Evolutionary conservation across 2,113 vertebrate species (phyloP).

Genomic region (Tachysurus fulvidraco): DNA sequence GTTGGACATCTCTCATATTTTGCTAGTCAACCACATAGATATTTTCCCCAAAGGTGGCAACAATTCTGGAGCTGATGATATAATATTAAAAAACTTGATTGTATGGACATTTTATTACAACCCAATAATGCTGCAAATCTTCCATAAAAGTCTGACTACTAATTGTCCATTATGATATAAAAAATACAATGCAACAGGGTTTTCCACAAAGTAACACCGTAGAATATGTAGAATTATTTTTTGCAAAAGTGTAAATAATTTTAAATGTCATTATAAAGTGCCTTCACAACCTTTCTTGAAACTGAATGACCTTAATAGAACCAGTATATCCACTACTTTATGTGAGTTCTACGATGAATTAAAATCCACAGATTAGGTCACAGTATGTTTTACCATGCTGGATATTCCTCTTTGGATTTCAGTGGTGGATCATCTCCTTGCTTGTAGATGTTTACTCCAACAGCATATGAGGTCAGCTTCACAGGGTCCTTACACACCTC

Average conservation of each 20-base stretch:
- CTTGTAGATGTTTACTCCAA: slow-evolving; percentile 87
- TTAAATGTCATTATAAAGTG: neutral
- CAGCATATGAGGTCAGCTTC: slow-evolving; percentile 77
- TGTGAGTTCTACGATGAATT: neutral
- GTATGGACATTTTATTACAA: neutral
- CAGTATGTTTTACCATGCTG: slow-evolving; percentile 78
- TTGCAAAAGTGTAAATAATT: neutral
- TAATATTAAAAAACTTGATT: neutral
- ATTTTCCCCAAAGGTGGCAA: neutral
- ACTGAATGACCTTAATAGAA: neutral
- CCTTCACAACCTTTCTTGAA: neutral
- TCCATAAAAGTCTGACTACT: neutral
- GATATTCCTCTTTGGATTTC: slow-evolving; percentile 80
- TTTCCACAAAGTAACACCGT: neutral
- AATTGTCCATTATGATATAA: neutral
- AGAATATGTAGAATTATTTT: neutral
- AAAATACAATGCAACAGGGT: neutral
- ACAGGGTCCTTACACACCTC: slow-evolving; percentile 86
- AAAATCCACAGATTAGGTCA: neutral
- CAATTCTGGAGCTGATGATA: neutral
- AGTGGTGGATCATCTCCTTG: slow-evolving; percentile 83
- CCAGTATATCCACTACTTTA: neutral
- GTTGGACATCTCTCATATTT: neutral
- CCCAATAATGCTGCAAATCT: neutral
- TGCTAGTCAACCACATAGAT: neutral